Percentiles rank a stretch among this genome's conserved stretches.
Conservation (phyloP, 2,797 vertebrate species). For the Anableps anableps region DNA sequence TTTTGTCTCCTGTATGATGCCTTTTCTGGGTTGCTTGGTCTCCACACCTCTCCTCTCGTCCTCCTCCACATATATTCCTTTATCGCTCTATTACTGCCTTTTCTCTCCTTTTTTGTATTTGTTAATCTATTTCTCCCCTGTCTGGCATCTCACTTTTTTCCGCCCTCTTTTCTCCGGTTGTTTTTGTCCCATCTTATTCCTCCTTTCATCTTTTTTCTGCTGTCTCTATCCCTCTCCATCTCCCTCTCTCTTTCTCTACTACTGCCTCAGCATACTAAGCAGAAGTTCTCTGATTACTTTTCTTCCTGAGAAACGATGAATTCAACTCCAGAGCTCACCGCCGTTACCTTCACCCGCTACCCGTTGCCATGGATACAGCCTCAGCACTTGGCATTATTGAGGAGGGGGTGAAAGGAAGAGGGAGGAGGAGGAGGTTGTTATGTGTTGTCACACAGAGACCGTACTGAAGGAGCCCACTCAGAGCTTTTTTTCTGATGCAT, state of each 20-base stretch:
- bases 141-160: constrained; percentile 36
- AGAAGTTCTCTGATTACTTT: constrained; percentile 89
- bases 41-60: constrained; percentile 26
- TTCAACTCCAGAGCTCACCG: constrained; percentile 74
- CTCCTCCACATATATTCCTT: constrained; percentile 27
- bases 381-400: constrained; percentile 71
- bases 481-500: constrained; percentile 25
- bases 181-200: constrained; percentile 6
- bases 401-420: constrained; percentile 61
- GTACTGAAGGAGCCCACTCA: constrained; percentile 50
- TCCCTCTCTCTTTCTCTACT: constrained; percentile 42
- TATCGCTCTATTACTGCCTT: constrained; percentile 36
- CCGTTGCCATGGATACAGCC: constrained; percentile 88
- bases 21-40: constrained; percentile 8
- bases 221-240: constrained; percentile 37
- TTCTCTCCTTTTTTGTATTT: constrained; percentile 50
- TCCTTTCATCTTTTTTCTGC: constrained; percentile 49
- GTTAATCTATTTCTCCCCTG: constrained; percentile 42
- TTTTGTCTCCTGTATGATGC: constrained; percentile 22
- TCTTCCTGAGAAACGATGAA: constrained; percentile 79
- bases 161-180: constrained; percentile 14
- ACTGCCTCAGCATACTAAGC: constrained; percentile 89
- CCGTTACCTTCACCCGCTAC: constrained; percentile 76
- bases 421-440: constrained; percentile 32
- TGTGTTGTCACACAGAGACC: constrained; percentile 57